Conservation (phyloP, 2,797 vertebrate species). For the Semotilus atromaculatus region DNA sequence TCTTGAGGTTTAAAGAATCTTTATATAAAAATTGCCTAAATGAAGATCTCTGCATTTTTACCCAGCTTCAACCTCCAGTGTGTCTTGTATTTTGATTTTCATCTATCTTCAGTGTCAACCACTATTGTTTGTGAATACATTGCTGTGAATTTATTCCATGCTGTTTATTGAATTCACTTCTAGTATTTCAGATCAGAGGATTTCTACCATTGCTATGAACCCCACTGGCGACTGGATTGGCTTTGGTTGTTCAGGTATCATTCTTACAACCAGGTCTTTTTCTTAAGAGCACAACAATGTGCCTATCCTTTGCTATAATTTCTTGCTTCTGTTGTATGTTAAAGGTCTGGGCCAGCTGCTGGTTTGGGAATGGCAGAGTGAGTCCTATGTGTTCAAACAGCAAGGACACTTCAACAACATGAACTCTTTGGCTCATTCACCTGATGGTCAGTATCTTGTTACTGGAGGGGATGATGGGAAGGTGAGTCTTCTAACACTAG, state of each 20-base stretch:
- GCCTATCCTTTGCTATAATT: neutral
- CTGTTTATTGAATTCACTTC: neutral
- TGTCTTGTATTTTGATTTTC: neutral
- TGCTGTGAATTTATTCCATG: neutral
- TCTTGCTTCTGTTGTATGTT: neutral
- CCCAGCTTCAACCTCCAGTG: neutral
- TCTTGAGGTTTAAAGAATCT: neutral
- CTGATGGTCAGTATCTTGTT: slow-evolving; percentile 91
- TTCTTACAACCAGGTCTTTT: neutral
- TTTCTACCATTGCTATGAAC: slow-evolving; percentile 87
- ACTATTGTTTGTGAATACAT: neutral
- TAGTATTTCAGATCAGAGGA: slow-evolving; percentile 93
- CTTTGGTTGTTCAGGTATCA: slow-evolving; percentile 91
- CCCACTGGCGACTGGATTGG: slow-evolving; percentile 93
- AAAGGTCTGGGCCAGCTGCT: slow-evolving; percentile 93
- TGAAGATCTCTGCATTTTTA: neutral
- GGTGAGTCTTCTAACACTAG: slow-evolving; percentile 69
- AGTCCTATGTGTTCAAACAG: slow-evolving; percentile 96
- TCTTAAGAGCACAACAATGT: neutral
- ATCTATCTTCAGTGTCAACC: neutral
- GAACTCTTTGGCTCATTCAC: slow-evolving; percentile 91
- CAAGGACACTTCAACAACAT: slow-evolving; percentile 98
- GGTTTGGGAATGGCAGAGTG: slow-evolving; percentile 99
- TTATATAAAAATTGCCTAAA: neutral
- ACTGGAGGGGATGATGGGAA: slow-evolving; percentile 96